A percentile compares a stretch with the other conserved stretches of the same genome.
Conservation (phyloP, 2,113 vertebrate species). For the Archilochus colubris region DNA sequence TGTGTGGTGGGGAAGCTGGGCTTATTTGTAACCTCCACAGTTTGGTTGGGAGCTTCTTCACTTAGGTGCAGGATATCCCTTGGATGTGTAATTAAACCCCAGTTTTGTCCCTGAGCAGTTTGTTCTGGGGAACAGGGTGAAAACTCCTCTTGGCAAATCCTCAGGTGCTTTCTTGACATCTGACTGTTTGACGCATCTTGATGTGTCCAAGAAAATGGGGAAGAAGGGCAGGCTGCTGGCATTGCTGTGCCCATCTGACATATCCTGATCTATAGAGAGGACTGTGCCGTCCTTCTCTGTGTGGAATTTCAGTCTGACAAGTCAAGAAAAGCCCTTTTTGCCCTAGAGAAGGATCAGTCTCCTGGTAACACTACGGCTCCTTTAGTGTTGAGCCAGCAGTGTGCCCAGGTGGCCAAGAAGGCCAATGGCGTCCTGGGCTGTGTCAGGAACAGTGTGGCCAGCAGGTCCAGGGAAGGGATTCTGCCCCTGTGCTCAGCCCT, state of each 20-base stretch:
- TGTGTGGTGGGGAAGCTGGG: background rate
- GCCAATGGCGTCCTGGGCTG: too few species aligned
- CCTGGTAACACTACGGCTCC: accelerated
- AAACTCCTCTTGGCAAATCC: background rate
- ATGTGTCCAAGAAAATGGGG: background rate
- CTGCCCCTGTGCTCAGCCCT: too few species aligned
- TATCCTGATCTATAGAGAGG: background rate
- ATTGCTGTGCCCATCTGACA: background rate
- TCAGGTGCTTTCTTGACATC: background rate
- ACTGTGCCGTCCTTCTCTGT: background rate
- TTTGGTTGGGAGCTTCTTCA: background rate
- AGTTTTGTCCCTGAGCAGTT: background rate
- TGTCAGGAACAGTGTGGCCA: too few species aligned
- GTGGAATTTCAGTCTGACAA: background rate
- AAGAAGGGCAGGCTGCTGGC: background rate
- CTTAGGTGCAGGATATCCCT: background rate
- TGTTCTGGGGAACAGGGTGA: background rate
- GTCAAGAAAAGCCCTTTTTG: background rate
- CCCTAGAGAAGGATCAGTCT: background rate
- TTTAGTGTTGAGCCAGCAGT: too few species aligned
- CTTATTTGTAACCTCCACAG: background rate
- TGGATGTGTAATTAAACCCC: background rate
- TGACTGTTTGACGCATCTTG: too few species aligned
- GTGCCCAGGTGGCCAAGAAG: too few species aligned
- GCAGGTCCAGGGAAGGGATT: too few species aligned